Evolutionary conservation across 2,113 vertebrate genomes (phyloP), one percentile per base, ranked within the genome.

Genomic region (Hippocampus mohnikei): DNA sequence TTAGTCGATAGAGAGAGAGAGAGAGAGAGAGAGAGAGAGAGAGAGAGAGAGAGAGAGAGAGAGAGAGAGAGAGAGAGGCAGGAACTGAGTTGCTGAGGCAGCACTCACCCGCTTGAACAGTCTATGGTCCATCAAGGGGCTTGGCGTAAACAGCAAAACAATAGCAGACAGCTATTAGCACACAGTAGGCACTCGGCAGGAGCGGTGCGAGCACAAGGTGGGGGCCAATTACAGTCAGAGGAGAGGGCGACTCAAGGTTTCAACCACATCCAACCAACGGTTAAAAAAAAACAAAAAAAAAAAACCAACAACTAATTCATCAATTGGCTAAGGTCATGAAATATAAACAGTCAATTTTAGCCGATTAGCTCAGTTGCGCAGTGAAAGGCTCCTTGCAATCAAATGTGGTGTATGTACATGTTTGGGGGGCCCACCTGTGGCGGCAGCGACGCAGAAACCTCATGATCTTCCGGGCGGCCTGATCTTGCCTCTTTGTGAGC

Each of bases 81-180:
- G 85, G 82, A 90, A 87, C 93, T 94, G 92, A 92, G 94, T 94
- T 92, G 94, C 95, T 96, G 93, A 96, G 95, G 94, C 95, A 95
- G 94, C 92, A 99, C 97, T 98, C 97, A 99, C 97, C 97, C 96
- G 95, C 96, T 95, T 96, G 96, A 95, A 99, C 95, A 96, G 96
- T 95, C 97, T 98, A 98, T 95, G 97, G 95, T 99, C 97, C 97
- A 96, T 95, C 95, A 98, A 97, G 92, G 97, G 96, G 97, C 97
- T 99, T 98, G 90, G 93, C 95, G 89, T 92, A 92, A 93, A 95
- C 93, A 94, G 96, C 95, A 96, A 98, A 97, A 99, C 95, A 96
- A 99, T 92, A 98, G 93, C 96, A 98, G 91, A 99, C 90, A 98
- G 95, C 95, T 95, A 98, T 99, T 98, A 98, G 96, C 95, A 96